These are phyloP conservation scores for Cuculus canorus DNA, from an alignment of 2,797 vertebrate species.

Conservation along the genomic window DNA sequence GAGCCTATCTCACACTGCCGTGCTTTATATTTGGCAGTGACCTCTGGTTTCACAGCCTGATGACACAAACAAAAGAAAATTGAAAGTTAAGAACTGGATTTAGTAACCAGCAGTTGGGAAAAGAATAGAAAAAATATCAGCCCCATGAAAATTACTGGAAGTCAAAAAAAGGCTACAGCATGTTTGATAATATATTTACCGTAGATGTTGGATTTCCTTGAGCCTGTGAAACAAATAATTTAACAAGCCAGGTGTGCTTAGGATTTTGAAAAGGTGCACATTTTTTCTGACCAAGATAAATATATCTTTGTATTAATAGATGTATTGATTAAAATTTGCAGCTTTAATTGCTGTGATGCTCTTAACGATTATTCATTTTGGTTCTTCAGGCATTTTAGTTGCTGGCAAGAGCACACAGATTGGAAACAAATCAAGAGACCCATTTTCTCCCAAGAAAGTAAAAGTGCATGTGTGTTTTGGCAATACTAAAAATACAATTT, in stretches of 20 bases:
- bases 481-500: slow-evolving; percentile 57
- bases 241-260: slow-evolving; percentile 54
- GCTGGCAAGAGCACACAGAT: slow-evolving; percentile 68
- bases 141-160: slow-evolving; percentile 52
- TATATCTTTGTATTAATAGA: slow-evolving; percentile 69
- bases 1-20: slow-evolving; percentile 65
- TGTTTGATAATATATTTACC: slow-evolving; percentile 59
- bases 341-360: slow-evolving; percentile 73
- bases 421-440: slow-evolving; percentile 79
- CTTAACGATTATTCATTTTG: slow-evolving; percentile 75
- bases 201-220: slow-evolving; percentile 27
- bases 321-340: slow-evolving; percentile 76
- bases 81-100: slow-evolving; percentile 72
- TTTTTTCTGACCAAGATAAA: slow-evolving; percentile 67
- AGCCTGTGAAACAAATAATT: slow-evolving; percentile 64
- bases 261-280: slow-evolving; percentile 55
- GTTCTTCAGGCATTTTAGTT: slow-evolving; percentile 76
- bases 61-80: slow-evolving; percentile 77
- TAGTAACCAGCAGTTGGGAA: slow-evolving; percentile 49
- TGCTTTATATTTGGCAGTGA: slow-evolving; percentile 70
- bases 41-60: slow-evolving; percentile 68
- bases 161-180: not conserved
- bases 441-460: slow-evolving; percentile 79
- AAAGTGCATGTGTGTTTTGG: slow-evolving; percentile 77
- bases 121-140: slow-evolving; percentile 6